These are phyloP conservation scores for Congeria kusceri DNA, from an alignment of 2,888 invertebrate genomes.

Conservation along the genomic window DNA sequence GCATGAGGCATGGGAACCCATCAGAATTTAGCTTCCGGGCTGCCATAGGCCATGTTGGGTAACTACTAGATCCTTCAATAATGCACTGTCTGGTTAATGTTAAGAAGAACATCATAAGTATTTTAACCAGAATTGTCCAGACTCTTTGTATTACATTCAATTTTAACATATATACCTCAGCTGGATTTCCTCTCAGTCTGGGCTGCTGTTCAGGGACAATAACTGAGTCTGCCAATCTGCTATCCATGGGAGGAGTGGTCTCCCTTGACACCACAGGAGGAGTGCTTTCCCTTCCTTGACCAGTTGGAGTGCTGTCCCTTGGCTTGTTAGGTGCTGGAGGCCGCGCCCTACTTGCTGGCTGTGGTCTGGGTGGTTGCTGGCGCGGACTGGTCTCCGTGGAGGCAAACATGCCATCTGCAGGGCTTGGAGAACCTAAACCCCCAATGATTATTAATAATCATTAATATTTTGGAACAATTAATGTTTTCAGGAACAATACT, in stretches of 20 bases:
- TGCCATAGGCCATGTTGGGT: too few species aligned
- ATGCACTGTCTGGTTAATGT: too few species aligned
- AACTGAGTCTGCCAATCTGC: slow-evolving; percentile 34
- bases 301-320: slow-evolving; percentile 8
- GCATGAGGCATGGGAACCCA: too few species aligned
- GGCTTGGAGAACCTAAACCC: slow-evolving; percentile 71
- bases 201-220: slow-evolving; percentile 57
- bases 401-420: slow-evolving; percentile 64
- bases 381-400: slow-evolving; percentile 5
- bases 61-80: too few species aligned
- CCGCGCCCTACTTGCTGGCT: slow-evolving; percentile 51
- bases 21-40: too few species aligned
- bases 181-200: slow-evolving; percentile 61
- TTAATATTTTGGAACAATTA: too few species aligned
- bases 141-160: too few species aligned
- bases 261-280: slow-evolving; percentile 14
- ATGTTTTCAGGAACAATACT: too few species aligned
- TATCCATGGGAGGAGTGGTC: slow-evolving; percentile 6
- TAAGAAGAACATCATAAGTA: too few species aligned
- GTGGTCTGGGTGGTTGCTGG: slow-evolving; percentile 55
- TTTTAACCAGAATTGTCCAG: too few species aligned
- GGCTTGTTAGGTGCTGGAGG: slow-evolving; percentile 39
- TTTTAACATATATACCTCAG: slow-evolving; percentile 55
- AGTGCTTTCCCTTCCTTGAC: slow-evolving; percentile 11
- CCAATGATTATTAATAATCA: too few species aligned